These are phyloP conservation scores for Lamprologus lemairii DNA, from an alignment of 2,113 vertebrate genomes.

Conservation along the genomic window DNA sequence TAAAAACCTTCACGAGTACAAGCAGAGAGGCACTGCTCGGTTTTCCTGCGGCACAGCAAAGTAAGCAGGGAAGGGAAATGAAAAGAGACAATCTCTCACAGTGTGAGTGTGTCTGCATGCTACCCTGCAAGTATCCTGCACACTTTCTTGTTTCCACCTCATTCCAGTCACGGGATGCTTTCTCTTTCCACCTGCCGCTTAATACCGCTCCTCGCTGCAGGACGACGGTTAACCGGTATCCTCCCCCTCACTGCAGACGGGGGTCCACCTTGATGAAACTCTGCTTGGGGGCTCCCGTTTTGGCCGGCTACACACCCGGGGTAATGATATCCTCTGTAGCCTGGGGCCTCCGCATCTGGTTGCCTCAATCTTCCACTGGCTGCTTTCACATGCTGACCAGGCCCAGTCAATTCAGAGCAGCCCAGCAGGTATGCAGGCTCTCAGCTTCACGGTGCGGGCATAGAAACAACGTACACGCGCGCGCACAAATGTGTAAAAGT, in stretches of 20 bases:
- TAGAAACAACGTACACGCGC: background rate
- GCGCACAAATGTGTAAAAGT: background rate
- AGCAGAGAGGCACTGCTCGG: background rate
- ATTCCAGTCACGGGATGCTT: constrained; percentile 50
- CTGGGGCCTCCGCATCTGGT: constrained; percentile 55
- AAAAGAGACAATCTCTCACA: constrained; percentile 29
- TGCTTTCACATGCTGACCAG: constrained; percentile 75
- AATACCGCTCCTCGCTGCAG: constrained; percentile 73
- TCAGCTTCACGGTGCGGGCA: background rate
- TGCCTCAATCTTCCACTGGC: constrained; percentile 70
- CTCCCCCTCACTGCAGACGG: constrained; percentile 52
- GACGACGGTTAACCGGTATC: constrained; percentile 71
- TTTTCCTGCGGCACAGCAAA: background rate
- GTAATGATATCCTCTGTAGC: constrained; percentile 82
- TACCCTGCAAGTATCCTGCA: constrained; percentile 1
- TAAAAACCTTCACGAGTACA: background rate
- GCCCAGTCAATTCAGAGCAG: constrained; percentile 41
- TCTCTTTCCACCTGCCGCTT: constrained; percentile 57
- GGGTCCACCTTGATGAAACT: constrained; percentile 82
- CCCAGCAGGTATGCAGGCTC: constrained; percentile 41
- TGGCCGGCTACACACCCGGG: constrained; percentile 41
- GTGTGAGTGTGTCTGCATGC: constrained; percentile 11
- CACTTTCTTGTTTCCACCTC: constrained; percentile 29
- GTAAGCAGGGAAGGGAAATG: constrained; percentile 12
- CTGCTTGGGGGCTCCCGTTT: constrained; percentile 52